Evolutionary conservation across 2,888 invertebrate species (phyloP), one percentile per base, ranked within the genome.

Genomic region (Argyresthia albistria): DNA sequence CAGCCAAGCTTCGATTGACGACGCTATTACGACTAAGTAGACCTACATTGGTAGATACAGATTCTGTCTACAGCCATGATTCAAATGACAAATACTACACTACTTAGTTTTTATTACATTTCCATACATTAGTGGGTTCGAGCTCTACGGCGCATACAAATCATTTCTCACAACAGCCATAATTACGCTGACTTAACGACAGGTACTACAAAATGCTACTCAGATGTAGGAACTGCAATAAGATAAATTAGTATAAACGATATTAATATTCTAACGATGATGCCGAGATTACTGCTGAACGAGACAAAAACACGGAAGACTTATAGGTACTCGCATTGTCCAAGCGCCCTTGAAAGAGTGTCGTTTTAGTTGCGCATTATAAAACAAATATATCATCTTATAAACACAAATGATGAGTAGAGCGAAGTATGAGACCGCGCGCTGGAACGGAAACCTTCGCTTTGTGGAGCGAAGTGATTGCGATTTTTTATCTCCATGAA

Each of bases 241-340:
- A 6, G 46, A 25, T 46, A 11, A 39, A 46, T 46, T 35, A 48
- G 48, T 48, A 63, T 67, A 69, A 66, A 63, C 60, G 68, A 69
- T 73, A 82, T 84, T 83, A 81, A 80, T 80, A 83, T 86, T 83
- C 84, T 67, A 73, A 67, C 65, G 67, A 69, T 69, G 81, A 67
- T 67, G 65, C 62, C 62, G 60, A 42, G 70, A 68, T 73, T 70
- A 67, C 76, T 70, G 70, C 73, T 76, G 80, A 76, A 79, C 69
- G 66, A 67, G 70, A 78, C 76, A 77, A 76, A 76, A 75, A 81
- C 79, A 73, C 77, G 86, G 86, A 86, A 86, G 81, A 71, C 61
- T 59, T 66, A 69, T 65, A 65, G 57, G 11, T 66, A 60, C 63
- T 59, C 63, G 68, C 69, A 76, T 80, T 83, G 80, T 83, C 79